Conservation (phyloP, 2,888 invertebrate genomes). For the Periphyllus acericola region DNA sequence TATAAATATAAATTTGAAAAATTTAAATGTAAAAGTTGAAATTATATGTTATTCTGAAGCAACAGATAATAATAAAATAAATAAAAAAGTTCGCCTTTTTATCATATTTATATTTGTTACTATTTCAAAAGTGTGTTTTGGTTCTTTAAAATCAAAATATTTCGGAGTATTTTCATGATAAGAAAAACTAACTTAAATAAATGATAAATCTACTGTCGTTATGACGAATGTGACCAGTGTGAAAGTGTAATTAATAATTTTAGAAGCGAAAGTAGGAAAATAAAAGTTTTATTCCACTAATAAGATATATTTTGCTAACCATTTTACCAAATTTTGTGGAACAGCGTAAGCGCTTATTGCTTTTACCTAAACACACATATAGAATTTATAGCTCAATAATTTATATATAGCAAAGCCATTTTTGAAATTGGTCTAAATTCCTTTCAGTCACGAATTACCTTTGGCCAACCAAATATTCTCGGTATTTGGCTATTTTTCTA, state of each 20-base stretch:
- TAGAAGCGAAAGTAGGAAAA: not conserved
- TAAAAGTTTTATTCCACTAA: not conserved
- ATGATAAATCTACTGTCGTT: not conserved
- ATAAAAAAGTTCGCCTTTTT: not conserved
- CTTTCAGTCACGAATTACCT: slow-evolving; percentile 1
- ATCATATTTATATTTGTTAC: not conserved
- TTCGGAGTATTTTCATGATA: not conserved
- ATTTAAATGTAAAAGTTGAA: slow-evolving; percentile 26
- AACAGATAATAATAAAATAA: not conserved
- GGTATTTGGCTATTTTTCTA: not conserved
- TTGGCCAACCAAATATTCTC: not conserved
- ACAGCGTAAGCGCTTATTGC: not conserved
- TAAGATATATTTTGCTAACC: not conserved
- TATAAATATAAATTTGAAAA: slow-evolving; percentile 32
- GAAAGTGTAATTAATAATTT: not conserved
- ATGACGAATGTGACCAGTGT: not conserved
- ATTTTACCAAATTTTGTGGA: not conserved
- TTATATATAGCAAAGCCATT: not conserved
- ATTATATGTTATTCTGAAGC: slow-evolving; percentile 2
- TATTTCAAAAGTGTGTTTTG: not conserved
- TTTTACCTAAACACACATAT: not conserved
- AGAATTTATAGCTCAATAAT: not conserved
- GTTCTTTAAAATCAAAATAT: not conserved
- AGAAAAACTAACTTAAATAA: not conserved
- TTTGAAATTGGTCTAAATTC: slow-evolving; percentile 20